These are phyloP conservation scores for Drosophila subobscura DNA, from an alignment of 1,140 invertebrate genomes.

Conservation along the genomic window DNA sequence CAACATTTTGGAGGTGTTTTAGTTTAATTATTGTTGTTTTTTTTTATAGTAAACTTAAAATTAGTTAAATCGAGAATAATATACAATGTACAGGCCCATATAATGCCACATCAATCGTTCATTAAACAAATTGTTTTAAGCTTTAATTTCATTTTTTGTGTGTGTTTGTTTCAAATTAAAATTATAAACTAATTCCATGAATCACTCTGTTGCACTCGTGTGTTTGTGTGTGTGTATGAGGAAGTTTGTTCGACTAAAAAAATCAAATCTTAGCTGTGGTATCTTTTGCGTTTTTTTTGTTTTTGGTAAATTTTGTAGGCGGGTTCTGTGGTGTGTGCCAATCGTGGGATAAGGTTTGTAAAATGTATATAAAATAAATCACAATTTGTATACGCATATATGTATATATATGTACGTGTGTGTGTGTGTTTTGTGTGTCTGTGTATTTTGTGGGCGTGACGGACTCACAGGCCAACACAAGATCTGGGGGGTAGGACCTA, in stretches of 20 bases:
- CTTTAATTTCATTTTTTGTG: slow-evolving; percentile 21
- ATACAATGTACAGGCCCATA: slow-evolving; percentile 49
- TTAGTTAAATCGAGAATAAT: slow-evolving; percentile 73
- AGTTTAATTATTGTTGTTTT: slow-evolving; percentile 5
- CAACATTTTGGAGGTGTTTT: slow-evolving; percentile 16
- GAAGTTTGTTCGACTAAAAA: slow-evolving; percentile 1
- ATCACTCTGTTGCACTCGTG: slow-evolving; percentile 15
- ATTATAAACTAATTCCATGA: slow-evolving; percentile 7
- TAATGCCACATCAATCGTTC: slow-evolving; percentile 45
- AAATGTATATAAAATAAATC: slow-evolving; percentile 81
- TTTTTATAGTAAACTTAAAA: slow-evolving; percentile 65
- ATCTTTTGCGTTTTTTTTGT: slow-evolving; percentile 31
- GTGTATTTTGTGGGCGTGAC: slow-evolving; percentile 28
- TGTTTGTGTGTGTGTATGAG: not conserved
- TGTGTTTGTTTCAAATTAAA: slow-evolving; percentile 4
- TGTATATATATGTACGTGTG: slow-evolving; percentile 47
- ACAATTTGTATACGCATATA: slow-evolving; percentile 76
- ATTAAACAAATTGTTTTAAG: slow-evolving; percentile 15
- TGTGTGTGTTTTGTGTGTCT: slow-evolving; percentile 30
- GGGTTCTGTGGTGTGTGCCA: slow-evolving; percentile 45
- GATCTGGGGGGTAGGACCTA: slow-evolving; percentile 31
- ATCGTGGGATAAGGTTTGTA: slow-evolving; percentile 58
- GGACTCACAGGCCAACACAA: slow-evolving; percentile 48
- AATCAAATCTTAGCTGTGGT: slow-evolving; percentile 16
- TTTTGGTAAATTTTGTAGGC: slow-evolving; percentile 39